A percentile compares a stretch with the other conserved stretches of the same genome.
These are phyloP conservation scores for Orbicella faveolata DNA, from an alignment of 64 coral and sea anemone genomes.

Conservation along the genomic window DNA sequence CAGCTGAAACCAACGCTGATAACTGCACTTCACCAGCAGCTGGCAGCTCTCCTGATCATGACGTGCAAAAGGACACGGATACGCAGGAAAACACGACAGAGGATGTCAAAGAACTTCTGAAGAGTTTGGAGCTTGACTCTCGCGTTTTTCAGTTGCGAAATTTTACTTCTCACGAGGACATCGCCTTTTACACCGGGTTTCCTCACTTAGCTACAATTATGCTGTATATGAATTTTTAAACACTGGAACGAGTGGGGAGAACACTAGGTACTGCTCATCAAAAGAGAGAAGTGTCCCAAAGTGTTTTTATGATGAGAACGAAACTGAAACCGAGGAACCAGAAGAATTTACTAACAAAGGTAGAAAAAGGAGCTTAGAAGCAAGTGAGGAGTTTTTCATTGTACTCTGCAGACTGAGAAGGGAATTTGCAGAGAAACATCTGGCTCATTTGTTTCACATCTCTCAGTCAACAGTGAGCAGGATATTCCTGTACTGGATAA, in stretches of 20 bases:
- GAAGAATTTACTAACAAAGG: conserved; percentile 19
- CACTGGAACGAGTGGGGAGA: conserved; percentile 59
- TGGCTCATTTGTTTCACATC: conserved; percentile 12
- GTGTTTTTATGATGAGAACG: neutral
- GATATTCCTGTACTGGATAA: conserved; percentile 34
- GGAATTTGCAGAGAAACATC: conserved; percentile 45
- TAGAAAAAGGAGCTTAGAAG: conserved; percentile 16
- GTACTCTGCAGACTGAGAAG: conserved; percentile 64
- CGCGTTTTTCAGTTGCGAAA: neutral
- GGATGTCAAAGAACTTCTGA: too few species aligned
- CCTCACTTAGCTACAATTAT: conserved; percentile 40
- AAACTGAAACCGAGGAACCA: conserved; percentile 21
- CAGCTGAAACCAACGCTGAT: too few species aligned
- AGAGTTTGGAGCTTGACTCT: too few species aligned
- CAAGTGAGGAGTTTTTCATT: conserved; percentile 39
- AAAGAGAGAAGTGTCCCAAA: conserved; percentile 49
- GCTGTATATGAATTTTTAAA: conserved; percentile 63
- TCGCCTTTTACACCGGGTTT: conserved; percentile 60
- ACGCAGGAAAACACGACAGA: too few species aligned
- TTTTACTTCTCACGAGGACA: conserved; percentile 16
- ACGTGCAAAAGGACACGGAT: too few species aligned
- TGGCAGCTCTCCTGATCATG: too few species aligned
- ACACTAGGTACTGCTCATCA: conserved; percentile 61
- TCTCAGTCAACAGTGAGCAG: neutral
- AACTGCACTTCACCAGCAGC: too few species aligned